A percentile compares a stretch with the other conserved stretches of the same genome.
phyloP scores from a whole-genome alignment of 1,140 invertebrate genomes.

The Musca domestica region DNA sequence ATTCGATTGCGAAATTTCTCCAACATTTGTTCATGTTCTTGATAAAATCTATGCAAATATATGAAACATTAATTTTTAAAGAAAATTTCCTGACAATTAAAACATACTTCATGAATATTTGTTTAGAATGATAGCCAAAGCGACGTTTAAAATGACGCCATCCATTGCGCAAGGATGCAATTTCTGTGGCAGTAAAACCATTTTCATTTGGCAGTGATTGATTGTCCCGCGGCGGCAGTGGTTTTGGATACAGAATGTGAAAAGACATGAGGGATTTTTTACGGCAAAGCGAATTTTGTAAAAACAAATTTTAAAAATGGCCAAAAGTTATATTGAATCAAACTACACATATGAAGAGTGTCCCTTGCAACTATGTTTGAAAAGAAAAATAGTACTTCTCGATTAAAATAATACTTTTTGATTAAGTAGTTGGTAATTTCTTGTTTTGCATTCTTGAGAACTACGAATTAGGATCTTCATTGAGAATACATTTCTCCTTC shows the following conservation, averaged over 20 bases:
- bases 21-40: background rate
- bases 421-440: no score
- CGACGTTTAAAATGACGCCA: constrained; percentile 13
- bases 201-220: background rate
- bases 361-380: no score
- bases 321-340: no score
- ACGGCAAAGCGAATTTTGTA: no score
- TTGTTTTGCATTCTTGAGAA: no score
- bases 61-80: background rate
- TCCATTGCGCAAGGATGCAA: background rate
- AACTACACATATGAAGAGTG: no score
- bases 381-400: no score
- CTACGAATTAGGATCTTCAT: no score
- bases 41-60: constrained; percentile 19
- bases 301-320: no score
- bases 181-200: constrained; percentile 1
- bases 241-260: constrained; percentile 16
- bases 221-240: background rate
- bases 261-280: background rate
- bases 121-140: background rate
- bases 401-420: no score
- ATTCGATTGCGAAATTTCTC: constrained; percentile 18
- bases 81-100: background rate
- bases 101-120: constrained; percentile 19
- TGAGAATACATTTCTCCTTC: no score